A percentile compares a stretch with the other conserved stretches of the same genome.
phyloP scores from a whole-genome alignment of 2,797 vertebrate genomes.

The Somateria mollissima region DNA sequence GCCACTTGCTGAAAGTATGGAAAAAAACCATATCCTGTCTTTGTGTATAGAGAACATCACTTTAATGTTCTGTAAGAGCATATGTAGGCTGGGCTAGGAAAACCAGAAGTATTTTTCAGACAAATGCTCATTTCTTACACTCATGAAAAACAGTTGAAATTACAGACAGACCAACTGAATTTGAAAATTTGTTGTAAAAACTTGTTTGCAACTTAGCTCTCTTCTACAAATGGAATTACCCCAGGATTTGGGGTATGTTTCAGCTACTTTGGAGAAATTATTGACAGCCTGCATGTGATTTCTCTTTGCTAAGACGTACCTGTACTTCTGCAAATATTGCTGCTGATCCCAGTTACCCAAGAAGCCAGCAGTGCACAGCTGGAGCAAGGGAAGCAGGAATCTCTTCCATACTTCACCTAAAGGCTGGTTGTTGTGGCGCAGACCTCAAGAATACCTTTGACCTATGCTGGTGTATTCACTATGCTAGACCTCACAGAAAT shows the following conservation, averaged over 20 bases:
- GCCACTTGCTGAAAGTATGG: conserved; percentile 86
- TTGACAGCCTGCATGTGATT: accelerated
- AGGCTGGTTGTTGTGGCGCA: background rate
- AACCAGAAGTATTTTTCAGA: background rate
- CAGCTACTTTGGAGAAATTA: background rate
- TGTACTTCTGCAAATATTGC: background rate
- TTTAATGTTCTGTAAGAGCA: conserved; percentile 43
- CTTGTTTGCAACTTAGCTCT: background rate
- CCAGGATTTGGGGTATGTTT: background rate
- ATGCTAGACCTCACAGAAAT: background rate
- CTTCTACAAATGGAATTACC: background rate
- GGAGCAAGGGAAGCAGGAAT: background rate
- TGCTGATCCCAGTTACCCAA: background rate
- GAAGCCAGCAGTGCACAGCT: accelerated
- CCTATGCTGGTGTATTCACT: background rate
- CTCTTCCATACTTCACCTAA: background rate
- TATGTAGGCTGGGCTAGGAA: background rate
- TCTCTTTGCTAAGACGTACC: background rate
- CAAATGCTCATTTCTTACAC: background rate
- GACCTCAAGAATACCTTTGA: background rate
- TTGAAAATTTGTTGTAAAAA: background rate
- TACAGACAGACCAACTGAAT: background rate
- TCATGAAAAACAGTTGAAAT: background rate
- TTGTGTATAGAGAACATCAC: conserved; percentile 72
- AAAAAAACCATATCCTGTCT: conserved; percentile 90